These are phyloP conservation scores for Hiodon tergisus DNA, from an alignment of 2,113 vertebrate genomes.

Conservation along the genomic window DNA sequence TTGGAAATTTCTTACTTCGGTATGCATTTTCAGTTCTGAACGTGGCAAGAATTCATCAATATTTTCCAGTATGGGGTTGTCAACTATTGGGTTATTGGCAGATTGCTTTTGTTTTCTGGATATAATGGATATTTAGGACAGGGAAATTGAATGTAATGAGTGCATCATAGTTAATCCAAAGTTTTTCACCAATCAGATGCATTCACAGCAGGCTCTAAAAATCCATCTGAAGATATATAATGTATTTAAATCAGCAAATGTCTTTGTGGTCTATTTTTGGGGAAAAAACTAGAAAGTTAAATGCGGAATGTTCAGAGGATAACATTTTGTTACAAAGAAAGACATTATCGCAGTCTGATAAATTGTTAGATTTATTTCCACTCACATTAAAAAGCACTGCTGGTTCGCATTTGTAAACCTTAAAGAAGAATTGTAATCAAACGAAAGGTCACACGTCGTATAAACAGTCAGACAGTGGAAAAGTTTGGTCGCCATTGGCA, in stretches of 20 bases:
- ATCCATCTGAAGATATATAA: no score
- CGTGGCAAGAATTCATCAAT: neutral
- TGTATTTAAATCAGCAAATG: no score
- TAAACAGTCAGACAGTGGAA: neutral
- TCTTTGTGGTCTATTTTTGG: no score
- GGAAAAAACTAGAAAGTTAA: no score
- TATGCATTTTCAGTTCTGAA: neutral
- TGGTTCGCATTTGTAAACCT: neutral
- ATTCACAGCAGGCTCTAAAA: neutral
- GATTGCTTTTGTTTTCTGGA: no score
- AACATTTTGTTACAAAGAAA: no score
- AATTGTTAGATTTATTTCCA: no score
- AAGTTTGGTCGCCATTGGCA: neutral
- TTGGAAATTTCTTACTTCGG: constrained; percentile 1
- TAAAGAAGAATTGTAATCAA: neutral
- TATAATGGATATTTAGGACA: neutral
- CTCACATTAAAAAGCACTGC: no score
- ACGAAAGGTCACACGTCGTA: neutral
- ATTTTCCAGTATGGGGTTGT: no score
- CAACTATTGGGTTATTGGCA: no score
- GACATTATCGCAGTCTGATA: no score
- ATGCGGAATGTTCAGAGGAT: no score
- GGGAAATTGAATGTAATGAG: neutral
- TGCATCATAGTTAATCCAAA: neutral
- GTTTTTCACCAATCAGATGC: neutral